Evolutionary conservation across 2,113 vertebrate species (phyloP).

Genomic region (Pelmatolapia mariae): DNA sequence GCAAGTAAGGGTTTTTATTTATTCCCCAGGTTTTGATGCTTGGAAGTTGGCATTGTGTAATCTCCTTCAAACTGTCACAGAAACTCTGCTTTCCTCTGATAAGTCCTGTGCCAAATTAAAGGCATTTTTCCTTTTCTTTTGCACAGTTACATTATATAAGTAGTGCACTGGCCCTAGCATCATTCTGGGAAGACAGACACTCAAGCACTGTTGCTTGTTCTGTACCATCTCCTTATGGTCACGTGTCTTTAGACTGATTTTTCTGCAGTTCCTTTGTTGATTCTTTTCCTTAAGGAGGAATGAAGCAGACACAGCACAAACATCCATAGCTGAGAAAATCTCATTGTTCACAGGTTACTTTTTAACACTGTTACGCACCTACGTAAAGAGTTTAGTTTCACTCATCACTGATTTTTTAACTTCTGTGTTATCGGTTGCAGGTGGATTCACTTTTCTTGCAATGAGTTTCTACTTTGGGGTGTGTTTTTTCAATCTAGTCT

Average conservation of each 20-base stretch:
- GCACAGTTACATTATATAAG: neutral
- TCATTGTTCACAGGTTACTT: neutral
- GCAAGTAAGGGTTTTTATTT: neutral
- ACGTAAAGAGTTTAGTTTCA: neutral
- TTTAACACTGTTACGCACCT: neutral
- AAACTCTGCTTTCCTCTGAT: neutral
- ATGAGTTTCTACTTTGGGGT: neutral
- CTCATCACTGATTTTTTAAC: neutral
- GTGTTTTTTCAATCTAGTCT: neutral
- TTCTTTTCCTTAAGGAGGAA: neutral
- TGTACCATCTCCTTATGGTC: neutral
- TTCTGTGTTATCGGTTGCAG: neutral
- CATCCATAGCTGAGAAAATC: neutral
- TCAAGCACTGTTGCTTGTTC: neutral
- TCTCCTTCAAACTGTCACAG: neutral
- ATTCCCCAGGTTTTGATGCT: neutral
- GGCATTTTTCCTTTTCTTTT: neutral
- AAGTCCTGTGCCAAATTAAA: neutral
- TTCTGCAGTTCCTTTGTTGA: neutral
- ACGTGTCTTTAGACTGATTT: neutral
- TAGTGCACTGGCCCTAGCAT: neutral
- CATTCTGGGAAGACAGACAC: neutral
- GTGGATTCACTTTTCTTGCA: neutral
- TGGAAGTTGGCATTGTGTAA: neutral
- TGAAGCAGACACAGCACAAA: neutral